Evolutionary conservation across 2,797 vertebrate species (phyloP).

Genomic region (Emys orbicularis): DNA sequence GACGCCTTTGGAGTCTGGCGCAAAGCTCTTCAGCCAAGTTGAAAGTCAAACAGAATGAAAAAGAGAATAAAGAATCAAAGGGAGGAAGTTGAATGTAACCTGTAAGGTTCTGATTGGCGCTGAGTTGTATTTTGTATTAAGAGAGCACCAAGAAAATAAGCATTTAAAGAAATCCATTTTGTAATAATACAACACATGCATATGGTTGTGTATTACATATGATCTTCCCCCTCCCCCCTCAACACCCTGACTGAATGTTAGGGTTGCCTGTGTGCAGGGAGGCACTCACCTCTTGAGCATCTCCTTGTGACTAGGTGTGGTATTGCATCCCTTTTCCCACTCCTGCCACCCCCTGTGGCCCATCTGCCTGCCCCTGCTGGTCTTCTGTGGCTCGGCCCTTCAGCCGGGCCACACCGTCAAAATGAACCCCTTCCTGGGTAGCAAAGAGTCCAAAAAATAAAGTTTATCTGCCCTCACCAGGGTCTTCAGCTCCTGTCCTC

Average conservation of each 20-base stretch:
- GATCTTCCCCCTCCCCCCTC: background rate
- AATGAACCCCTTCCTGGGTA: background rate
- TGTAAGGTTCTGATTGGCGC: background rate
- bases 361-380: background rate
- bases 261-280: background rate
- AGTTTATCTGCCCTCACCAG: background rate
- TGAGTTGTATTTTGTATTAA: background rate
- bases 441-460: background rate
- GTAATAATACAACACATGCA: background rate
- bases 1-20: background rate
- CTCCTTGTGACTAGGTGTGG: background rate
- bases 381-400: background rate
- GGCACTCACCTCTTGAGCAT: background rate
- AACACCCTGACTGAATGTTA: background rate
- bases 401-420: background rate
- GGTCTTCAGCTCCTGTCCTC: background rate
- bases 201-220: background rate
- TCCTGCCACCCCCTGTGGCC: background rate
- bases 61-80: conserved; percentile 68
- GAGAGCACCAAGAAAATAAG: background rate
- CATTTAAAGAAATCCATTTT: background rate
- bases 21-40: background rate
- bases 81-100: conserved; percentile 15
- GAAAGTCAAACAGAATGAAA: conserved; percentile 53
- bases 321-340: background rate